Evolutionary conservation across 2,888 invertebrate species (phyloP).

Genomic region (Meghimatium bilineatum): DNA sequence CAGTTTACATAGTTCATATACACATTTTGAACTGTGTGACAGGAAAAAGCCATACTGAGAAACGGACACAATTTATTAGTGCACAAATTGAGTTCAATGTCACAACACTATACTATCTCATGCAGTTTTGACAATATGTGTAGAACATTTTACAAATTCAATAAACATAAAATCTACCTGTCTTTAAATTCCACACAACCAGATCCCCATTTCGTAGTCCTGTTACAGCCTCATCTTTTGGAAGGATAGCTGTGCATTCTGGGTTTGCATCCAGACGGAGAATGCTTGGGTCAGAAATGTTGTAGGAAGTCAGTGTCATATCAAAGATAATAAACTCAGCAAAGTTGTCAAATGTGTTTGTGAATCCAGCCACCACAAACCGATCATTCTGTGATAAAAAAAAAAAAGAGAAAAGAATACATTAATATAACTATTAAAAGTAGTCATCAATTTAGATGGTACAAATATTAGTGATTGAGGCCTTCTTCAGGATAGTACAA

Average conservation of each 20-base stretch:
- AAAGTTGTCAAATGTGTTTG: constrained; percentile 74
- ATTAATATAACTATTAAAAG: not conserved
- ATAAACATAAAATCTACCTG: constrained; percentile 55
- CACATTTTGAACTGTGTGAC: too few species aligned
- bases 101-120: too few species aligned
- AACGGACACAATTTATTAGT: too few species aligned
- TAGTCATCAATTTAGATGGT: not conserved
- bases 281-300: constrained; percentile 71
- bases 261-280: constrained; percentile 75
- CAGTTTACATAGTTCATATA: too few species aligned
- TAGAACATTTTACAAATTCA: too few species aligned
- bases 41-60: too few species aligned
- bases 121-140: too few species aligned
- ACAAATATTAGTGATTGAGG: too few species aligned
- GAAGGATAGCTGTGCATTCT: constrained; percentile 74
- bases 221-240: constrained; percentile 75
- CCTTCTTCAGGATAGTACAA: too few species aligned
- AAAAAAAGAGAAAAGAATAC: not conserved
- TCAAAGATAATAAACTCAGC: constrained; percentile 77
- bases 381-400: constrained; percentile 64
- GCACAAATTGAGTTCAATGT: too few species aligned
- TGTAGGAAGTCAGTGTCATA: constrained; percentile 70
- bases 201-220: constrained; percentile 77
- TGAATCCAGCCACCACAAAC: constrained; percentile 76
- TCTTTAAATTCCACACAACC: constrained; percentile 75